Evolutionary conservation across 1,140 invertebrate species (phyloP).

Genomic region (Hestina assimilis): DNA sequence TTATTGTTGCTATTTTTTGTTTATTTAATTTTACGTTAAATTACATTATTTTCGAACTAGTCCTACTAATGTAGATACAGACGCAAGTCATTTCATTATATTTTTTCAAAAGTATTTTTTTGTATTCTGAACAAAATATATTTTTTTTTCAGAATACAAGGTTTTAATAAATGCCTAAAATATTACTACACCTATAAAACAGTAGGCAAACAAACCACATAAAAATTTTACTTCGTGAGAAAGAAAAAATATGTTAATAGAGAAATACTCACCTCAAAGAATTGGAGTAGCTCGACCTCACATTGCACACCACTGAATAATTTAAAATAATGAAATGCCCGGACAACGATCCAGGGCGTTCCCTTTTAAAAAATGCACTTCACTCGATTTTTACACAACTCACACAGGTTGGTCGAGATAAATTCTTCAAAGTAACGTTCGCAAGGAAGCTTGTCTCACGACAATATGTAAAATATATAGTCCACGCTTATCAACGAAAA

Average conservation of each 20-base stretch:
- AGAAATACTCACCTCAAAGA: slow-evolving; percentile 47
- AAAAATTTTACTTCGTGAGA: not conserved
- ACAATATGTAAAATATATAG: slow-evolving; percentile 26
- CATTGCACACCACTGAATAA: slow-evolving; percentile 67
- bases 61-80: too few species aligned
- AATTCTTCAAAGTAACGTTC: slow-evolving; percentile 56
- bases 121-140: too few species aligned
- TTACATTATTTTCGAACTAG: too few species aligned
- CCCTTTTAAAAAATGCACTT: slow-evolving; percentile 74
- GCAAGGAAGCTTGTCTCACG: slow-evolving; percentile 55
- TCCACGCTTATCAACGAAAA: slow-evolving; percentile 1
- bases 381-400: slow-evolving; percentile 63
- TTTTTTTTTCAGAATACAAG: too few species aligned
- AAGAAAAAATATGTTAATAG: slow-evolving; percentile 22
- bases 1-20: too few species aligned
- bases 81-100: too few species aligned
- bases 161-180: too few species aligned
- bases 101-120: too few species aligned
- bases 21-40: too few species aligned
- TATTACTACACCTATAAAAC: not conserved
- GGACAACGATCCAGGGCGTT: slow-evolving; percentile 57
- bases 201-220: not conserved
- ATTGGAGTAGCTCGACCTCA: slow-evolving; percentile 34
- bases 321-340: slow-evolving; percentile 74
- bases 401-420: slow-evolving; percentile 63